Percentiles rank a stretch among this genome's conserved stretches.
Conservation (phyloP, 2,888 invertebrate genomes). For the Odontocolon sp. region DNA sequence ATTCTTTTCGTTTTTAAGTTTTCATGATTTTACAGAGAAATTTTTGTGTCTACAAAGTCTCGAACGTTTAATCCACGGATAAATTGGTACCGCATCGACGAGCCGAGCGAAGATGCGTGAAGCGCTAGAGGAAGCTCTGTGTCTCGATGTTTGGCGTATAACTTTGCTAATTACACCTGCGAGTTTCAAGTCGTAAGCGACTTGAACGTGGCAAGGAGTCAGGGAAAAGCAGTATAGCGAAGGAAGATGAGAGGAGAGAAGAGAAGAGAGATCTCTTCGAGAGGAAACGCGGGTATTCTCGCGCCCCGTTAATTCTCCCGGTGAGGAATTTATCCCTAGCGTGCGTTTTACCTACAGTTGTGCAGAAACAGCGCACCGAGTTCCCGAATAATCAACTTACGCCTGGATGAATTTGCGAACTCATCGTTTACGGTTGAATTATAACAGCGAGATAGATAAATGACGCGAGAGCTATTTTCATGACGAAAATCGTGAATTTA, state of each 20-base stretch:
- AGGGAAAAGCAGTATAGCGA: slow-evolving; percentile 16
- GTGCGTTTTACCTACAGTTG: too few relatives aligned
- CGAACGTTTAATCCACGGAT: slow-evolving; percentile 34
- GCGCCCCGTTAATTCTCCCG: slow-evolving; percentile 53
- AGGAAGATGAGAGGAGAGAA: slow-evolving; percentile 10
- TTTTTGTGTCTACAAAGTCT: neutral
- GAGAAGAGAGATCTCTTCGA: neutral
- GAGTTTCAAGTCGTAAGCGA: slow-evolving; percentile 35
- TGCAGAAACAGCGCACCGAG: slow-evolving; percentile 1
- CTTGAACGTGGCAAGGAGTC: slow-evolving; percentile 36
- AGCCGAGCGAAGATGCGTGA: slow-evolving; percentile 37
- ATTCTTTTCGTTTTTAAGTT: neutral
- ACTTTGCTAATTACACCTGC: slow-evolving; percentile 65
- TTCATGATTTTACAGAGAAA: neutral
- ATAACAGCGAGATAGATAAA: slow-evolving; percentile 5
- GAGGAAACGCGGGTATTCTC: slow-evolving; percentile 32
- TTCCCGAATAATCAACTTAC: slow-evolving; percentile 37
- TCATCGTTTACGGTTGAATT: slow-evolving; percentile 41
- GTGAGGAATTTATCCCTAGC: slow-evolving; percentile 46
- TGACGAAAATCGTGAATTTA: neutral
- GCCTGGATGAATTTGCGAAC: slow-evolving; percentile 38
- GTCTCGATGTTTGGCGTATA: slow-evolving; percentile 42
- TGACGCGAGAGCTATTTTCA: neutral
- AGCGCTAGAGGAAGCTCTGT: neutral
- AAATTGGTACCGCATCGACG: slow-evolving; percentile 43